phyloP scores from a whole-genome alignment of 2,113 vertebrate genomes.

The Festucalex cinctus region DNA sequence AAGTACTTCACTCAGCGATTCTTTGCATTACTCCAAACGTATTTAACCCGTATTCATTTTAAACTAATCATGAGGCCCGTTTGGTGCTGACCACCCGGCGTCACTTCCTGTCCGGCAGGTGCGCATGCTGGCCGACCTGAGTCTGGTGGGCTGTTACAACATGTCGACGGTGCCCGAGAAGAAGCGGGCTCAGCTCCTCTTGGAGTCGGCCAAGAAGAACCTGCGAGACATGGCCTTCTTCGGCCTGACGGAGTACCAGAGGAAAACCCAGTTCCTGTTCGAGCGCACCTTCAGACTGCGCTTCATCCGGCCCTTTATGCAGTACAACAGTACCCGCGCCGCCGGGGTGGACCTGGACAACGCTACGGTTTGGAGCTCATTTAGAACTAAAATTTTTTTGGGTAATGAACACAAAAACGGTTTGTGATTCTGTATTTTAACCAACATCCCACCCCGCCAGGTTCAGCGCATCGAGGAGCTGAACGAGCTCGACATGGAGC shows the following conservation, averaged over 20 bases:
- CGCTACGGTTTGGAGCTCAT: slow-evolving; percentile 67
- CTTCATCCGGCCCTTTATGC: slow-evolving; percentile 97
- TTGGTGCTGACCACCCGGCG: background rate
- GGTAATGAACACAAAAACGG: too few relatives aligned
- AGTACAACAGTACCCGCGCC: slow-evolving; percentile 96
- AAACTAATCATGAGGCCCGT: background rate
- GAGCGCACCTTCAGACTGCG: slow-evolving; percentile 95
- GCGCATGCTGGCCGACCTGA: slow-evolving; percentile 95
- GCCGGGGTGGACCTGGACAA: slow-evolving; percentile 93
- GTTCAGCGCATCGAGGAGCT: slow-evolving; percentile 94
- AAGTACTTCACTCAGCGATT: too few relatives aligned
- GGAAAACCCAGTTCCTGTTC: slow-evolving; percentile 98
- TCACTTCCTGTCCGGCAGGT: slow-evolving; percentile 67
- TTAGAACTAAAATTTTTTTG: background rate
- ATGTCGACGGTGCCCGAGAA: slow-evolving; percentile 95
- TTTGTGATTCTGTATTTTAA: too few relatives aligned
- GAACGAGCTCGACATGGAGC: slow-evolving; percentile 96
- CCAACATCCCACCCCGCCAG: slow-evolving; percentile 25
- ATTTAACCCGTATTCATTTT: background rate
- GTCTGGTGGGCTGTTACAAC: slow-evolving; percentile 98
- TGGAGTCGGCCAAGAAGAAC: slow-evolving; percentile 98
- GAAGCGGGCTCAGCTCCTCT: slow-evolving; percentile 89
- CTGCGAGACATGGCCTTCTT: slow-evolving; percentile 98
- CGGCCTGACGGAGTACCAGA: slow-evolving; percentile 96
- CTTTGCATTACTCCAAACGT: too few relatives aligned